Evolutionary conservation across 2,888 invertebrate species (phyloP), one percentile per base, ranked within the genome.

Genomic region (Theodoxus fluviatilis): DNA sequence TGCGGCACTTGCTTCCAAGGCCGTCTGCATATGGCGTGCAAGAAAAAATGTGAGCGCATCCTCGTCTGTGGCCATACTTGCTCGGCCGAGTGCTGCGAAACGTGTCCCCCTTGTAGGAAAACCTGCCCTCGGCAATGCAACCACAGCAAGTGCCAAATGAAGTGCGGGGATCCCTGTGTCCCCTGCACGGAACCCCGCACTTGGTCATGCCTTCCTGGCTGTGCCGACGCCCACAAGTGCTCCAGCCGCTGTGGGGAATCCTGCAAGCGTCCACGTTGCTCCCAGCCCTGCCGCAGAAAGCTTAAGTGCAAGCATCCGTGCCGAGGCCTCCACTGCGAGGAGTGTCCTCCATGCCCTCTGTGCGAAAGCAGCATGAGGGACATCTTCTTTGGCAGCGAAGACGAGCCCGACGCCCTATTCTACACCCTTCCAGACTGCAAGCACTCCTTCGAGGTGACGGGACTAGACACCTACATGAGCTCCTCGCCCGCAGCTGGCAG

Each of bases 291-390:
- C 57, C 28, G 28, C 3, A 71, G 74, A 67, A 28, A 7, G 35
- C 59, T 78, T 3, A 28, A 31, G 0, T 81, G 81, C 72, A 68
- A 72, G 1, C 81, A 80, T 70, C 22, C 6, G n/a, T 82, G 93
- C 85, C 89, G 91, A 80, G 92, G 93, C 18, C 89, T 92, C 66
- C 93, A 93, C 87, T 92, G 92, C 25, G 93, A 93, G 84, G 91
- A 92, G 83, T 91, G 91, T 31, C 84, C 84, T 43, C 78, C 90
- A 66, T 93, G 93, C 86, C 85, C 88, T 38, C 63, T 81, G 22
- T 93, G 93, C 86, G 79, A 90, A 52, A 65, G 78, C 40, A 76
- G 57, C 40, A 38, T 75, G 3, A 77, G 73, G 22, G 81, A 83
- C 49, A 75, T 88, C 22, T 84, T 90, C 43, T 87, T 89, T 75